Evolutionary conservation across 1,140 invertebrate genomes (phyloP).

Genomic region (Doryteuthis pealeii): DNA sequence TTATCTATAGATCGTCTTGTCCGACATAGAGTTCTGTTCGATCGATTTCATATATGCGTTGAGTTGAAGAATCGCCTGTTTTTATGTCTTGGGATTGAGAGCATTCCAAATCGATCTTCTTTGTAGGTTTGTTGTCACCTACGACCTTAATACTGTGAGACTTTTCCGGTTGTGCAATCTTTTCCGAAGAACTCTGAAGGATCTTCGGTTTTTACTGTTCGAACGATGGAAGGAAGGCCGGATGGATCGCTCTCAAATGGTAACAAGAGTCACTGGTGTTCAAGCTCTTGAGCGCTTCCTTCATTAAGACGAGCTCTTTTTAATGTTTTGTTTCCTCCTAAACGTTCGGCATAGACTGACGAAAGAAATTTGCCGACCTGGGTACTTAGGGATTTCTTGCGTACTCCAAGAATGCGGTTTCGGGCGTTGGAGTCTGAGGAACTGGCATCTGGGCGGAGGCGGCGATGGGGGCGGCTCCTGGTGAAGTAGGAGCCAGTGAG

Average conservation of each 20-base stretch:
- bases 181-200: slow-evolving; percentile 40
- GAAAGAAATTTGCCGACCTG: slow-evolving; percentile 48
- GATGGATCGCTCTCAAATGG: slow-evolving; percentile 10
- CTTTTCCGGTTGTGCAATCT: background rate
- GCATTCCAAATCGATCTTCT: background rate
- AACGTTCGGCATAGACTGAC: slow-evolving; percentile 38
- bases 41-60: slow-evolving; percentile 40
- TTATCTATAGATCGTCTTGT: slow-evolving; percentile 37
- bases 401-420: background rate
- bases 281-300: slow-evolving; percentile 31
- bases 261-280: slow-evolving; percentile 18
- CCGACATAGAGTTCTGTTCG: slow-evolving; percentile 36
- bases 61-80: slow-evolving; percentile 27
- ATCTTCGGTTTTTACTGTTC: slow-evolving; percentile 37
- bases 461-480: background rate
- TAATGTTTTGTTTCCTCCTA: slow-evolving; percentile 23
- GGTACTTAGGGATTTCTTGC: slow-evolving; percentile 37
- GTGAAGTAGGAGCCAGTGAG: background rate
- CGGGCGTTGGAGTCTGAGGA: background rate
- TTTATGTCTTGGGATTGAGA: slow-evolving; percentile 7
- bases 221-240: slow-evolving; percentile 20
- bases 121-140: background rate
- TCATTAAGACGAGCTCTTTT: slow-evolving; percentile 20
- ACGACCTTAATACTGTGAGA: background rate
- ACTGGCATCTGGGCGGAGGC: background rate